Percentiles rank a stretch among this genome's conserved stretches.
Evolutionary conservation across 2,113 vertebrate genomes (phyloP).

Genomic region (Microcebus griseorufus): DNA sequence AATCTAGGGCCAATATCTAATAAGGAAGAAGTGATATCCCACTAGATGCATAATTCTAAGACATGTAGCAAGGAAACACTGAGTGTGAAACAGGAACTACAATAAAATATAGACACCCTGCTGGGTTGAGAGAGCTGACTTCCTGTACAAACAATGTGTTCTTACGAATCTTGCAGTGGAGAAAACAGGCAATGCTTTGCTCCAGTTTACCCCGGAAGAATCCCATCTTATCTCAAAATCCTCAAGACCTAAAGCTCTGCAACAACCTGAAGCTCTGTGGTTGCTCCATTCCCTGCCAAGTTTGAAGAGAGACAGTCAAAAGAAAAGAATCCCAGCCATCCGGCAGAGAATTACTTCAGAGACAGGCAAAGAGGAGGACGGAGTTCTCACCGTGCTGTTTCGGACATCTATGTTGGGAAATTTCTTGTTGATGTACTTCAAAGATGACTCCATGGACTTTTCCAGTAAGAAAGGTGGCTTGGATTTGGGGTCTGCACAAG

Average conservation of each 20-base stretch:
- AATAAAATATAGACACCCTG: neutral
- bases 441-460: slow-evolving; percentile 91
- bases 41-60: neutral
- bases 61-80: neutral
- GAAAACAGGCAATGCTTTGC: neutral
- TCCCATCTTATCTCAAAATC: slow-evolving; percentile 28
- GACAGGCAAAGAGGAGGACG: neutral
- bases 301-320: neutral
- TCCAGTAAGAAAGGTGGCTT: slow-evolving; percentile 88
- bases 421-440: slow-evolving; percentile 95
- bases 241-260: neutral
- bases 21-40: neutral
- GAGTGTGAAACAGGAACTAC: neutral
- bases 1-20: neutral
- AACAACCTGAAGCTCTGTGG: neutral
- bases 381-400: slow-evolving; percentile 88
- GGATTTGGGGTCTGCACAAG: slow-evolving; percentile 88
- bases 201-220: neutral
- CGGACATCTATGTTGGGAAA: slow-evolving; percentile 93
- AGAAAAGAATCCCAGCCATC: neutral
- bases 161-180: neutral
- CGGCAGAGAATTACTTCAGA: neutral
- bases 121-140: neutral
- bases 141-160: neutral
- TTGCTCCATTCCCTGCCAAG: neutral